Base-by-base conservation (phyloP, 2,888 invertebrate species). In the Pristionchus entomophagus region DNA sequence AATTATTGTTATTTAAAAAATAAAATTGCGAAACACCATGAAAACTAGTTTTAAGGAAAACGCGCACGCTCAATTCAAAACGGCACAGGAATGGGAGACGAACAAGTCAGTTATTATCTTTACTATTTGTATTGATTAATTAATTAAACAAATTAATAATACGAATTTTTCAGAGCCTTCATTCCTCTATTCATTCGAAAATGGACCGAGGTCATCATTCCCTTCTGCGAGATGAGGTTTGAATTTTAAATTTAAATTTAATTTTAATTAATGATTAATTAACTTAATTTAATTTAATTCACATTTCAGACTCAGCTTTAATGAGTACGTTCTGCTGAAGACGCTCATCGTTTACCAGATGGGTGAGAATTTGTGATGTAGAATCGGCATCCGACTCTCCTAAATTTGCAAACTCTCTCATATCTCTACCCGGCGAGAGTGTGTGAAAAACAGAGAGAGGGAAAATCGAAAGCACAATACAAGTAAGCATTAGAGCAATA, bases 321-420 rank as follows among this genome's bases (percentile, higher is more conserved):
- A 84, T 26, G 88, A 88, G 53, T 87, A 87, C 77, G 86, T 62
- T 0, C 69, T 88, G 12, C 53, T 88, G 26, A 88, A 88, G 69
- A 86, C 86, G 4, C 86, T 88, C 62, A 86, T 84, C 10, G 29
- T 83, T 35, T 88, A 86, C 86, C 87, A 87, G 41, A 86, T 87
- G 85, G 86, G 88, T 88, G 82, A 41, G 73, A 1, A 5, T n/a
- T 73, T 19, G n/a, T n/a, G n/a, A n/a, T n/a, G n/a, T n/a, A n/a
- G n/a, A n/a, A n/a, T n/a, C n/a, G n/a, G n/a, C n/a, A n/a, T n/a
- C n/a, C n/a, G n/a, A n/a, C n/a, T n/a, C n/a, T n/a, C n/a, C n/a
- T n/a, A n/a, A n/a, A n/a, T n/a, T n/a, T n/a, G n/a, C n/a, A n/a
- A n/a, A n/a, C n/a, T n/a, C n/a, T n/a, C n/a, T n/a, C n/a, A n/a